Conservation (phyloP, 2,113 vertebrate species). For the Callospermophilus lateralis region DNA sequence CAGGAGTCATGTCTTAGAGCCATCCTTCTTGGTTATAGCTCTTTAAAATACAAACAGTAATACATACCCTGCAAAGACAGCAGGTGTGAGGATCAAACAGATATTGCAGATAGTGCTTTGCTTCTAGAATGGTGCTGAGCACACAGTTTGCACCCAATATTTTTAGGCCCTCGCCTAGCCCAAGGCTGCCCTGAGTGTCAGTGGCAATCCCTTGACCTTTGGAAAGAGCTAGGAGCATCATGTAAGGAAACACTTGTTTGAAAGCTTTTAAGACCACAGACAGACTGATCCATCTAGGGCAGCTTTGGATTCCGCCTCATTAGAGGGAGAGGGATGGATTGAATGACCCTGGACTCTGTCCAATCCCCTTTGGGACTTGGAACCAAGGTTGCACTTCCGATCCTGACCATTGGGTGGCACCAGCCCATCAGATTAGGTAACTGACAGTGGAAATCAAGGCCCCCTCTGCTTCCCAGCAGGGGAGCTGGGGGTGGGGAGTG, state of each 20-base stretch:
- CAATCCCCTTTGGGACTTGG: slow-evolving; percentile 31
- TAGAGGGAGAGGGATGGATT: background rate
- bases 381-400: slow-evolving; percentile 81
- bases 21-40: background rate
- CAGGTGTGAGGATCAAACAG: background rate
- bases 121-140: slow-evolving; percentile 38
- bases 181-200: background rate
- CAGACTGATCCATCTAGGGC: background rate
- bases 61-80: background rate
- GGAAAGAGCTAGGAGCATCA: background rate
- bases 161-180: background rate
- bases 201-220: slow-evolving; percentile 37
- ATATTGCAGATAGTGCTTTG: background rate
- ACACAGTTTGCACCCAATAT: background rate
- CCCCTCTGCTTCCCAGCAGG: slow-evolving; percentile 69
- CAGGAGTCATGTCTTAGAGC: background rate
- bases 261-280: slow-evolving; percentile 5
- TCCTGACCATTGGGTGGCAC: slow-evolving; percentile 88
- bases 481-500: slow-evolving; percentile 4
- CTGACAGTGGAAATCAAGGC: background rate
- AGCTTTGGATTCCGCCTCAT: background rate
- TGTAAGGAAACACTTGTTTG: background rate
- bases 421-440: slow-evolving; percentile 84
- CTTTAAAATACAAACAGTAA: slow-evolving; percentile 28
- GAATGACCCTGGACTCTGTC: background rate